Evolutionary conservation across 2,888 invertebrate genomes (phyloP).

Genomic region (Flexamia atlantica): DNA sequence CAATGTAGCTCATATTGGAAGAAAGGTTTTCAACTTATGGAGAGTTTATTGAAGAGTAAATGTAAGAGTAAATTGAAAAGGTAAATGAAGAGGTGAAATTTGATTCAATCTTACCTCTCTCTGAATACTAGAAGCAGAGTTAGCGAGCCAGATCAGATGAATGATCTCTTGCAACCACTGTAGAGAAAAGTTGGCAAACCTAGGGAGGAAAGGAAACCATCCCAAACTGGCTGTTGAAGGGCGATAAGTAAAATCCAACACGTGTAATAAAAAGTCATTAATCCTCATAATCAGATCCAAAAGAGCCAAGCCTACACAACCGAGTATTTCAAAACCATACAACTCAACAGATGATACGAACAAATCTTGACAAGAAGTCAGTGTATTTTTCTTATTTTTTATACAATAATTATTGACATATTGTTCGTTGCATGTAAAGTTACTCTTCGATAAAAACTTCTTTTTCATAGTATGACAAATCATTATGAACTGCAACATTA

Average conservation of each 20-base stretch:
- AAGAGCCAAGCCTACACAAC: not conserved
- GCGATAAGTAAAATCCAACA: not conserved
- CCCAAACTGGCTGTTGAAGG: not conserved
- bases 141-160: not conserved
- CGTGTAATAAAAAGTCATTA: slow-evolving; percentile 7
- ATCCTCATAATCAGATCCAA: not conserved
- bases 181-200: not conserved
- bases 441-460: not conserved
- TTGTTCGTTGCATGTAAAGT: too few species aligned
- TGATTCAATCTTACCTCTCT: not conserved
- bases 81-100: too few species aligned
- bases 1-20: too few species aligned
- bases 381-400: not conserved
- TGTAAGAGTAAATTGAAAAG: too few species aligned
- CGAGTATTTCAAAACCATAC: not conserved
- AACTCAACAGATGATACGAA: not conserved
- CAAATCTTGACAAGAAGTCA: not conserved
- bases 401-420: not conserved
- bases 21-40: too few species aligned
- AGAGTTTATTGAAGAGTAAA: too few species aligned
- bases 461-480: not conserved
- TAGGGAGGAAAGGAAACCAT: slow-evolving; percentile 3
- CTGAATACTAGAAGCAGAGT: not conserved
- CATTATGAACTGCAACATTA: not conserved
- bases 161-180: not conserved